These are phyloP conservation scores for Cancer borealis DNA, from an alignment of 2,888 invertebrate genomes.

Conservation along the genomic window DNA sequence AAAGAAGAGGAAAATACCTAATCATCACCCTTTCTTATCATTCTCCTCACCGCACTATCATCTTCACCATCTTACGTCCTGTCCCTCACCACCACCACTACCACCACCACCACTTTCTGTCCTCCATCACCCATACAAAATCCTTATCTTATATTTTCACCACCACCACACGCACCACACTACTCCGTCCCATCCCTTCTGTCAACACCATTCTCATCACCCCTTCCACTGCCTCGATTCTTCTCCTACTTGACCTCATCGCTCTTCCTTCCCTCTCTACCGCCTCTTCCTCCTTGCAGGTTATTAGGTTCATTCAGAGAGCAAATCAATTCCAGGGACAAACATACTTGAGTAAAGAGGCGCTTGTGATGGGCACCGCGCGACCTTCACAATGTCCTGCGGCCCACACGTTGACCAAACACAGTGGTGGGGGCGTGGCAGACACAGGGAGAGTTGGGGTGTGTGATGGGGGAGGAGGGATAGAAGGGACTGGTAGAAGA, in stretches of 20 bases:
- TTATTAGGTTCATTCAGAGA: not conserved
- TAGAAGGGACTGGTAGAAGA: not conserved
- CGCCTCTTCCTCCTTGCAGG: not conserved
- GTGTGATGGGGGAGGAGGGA: not conserved
- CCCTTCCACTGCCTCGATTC: too few species aligned
- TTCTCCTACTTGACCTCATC: not conserved
- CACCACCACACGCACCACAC: too few species aligned
- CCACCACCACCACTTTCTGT: too few species aligned
- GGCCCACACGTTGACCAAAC: constrained; percentile 1
- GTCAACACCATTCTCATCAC: too few species aligned
- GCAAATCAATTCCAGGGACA: not conserved
- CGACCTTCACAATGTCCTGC: constrained; percentile 9
- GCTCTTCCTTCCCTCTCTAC: not conserved
- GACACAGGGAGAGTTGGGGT: not conserved
- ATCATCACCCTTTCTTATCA: too few species aligned
- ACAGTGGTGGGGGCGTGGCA: not conserved
- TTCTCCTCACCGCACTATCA: not conserved
- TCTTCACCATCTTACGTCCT: not conserved
- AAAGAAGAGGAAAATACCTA: too few species aligned
- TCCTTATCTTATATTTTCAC: too few species aligned
- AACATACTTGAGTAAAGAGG: not conserved
- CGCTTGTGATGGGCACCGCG: not conserved
- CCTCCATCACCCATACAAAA: not conserved
- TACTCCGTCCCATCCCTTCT: too few species aligned
- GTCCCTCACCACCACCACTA: not conserved